Conservation (phyloP, 2,797 vertebrate genomes). For the Dallia pectoralis region DNA sequence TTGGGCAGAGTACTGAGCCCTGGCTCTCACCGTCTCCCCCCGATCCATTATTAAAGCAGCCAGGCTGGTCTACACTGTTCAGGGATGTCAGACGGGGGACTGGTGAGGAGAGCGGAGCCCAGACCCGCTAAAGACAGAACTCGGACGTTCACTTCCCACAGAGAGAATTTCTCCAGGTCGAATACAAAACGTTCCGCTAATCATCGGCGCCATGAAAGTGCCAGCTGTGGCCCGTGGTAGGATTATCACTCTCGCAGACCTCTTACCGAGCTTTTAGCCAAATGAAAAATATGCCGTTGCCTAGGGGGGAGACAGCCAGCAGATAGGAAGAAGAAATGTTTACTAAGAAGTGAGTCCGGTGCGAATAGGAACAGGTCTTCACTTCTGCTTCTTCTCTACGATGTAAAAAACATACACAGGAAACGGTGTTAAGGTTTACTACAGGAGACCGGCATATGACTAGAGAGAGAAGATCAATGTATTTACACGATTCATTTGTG, state of each 20-base stretch:
- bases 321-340: conserved; percentile 97
- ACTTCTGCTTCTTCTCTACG: conserved; percentile 61
- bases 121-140: conserved; percentile 92
- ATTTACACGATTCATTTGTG: conserved; percentile 99
- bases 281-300: conserved; percentile 99
- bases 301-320: conserved; percentile 94
- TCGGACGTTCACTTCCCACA: conserved; percentile 99
- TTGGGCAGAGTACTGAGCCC: conserved; percentile 67
- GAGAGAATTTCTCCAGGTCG: conserved; percentile 99
- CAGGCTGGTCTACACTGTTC: conserved; percentile 73
- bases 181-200: conserved; percentile 99
- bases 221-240: conserved; percentile 96
- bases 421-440: conserved; percentile 59
- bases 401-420: conserved; percentile 84
- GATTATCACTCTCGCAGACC: conserved; percentile 99
- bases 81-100: conserved; percentile 83
- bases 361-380: conserved; percentile 92
- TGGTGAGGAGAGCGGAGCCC: conserved; percentile 73
- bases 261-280: conserved; percentile 99
- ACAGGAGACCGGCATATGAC: conserved; percentile 52
- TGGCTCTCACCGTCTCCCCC: conserved; percentile 51
- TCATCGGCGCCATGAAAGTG: conserved; percentile 96
- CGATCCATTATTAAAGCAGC: conserved; percentile 84
- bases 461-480: conserved; percentile 94
- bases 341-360: conserved; percentile 92